Evolutionary conservation across 2,113 vertebrate species (phyloP), one percentile per base, ranked within the genome.

Genomic region (Nothobranchius kuhntae): DNA sequence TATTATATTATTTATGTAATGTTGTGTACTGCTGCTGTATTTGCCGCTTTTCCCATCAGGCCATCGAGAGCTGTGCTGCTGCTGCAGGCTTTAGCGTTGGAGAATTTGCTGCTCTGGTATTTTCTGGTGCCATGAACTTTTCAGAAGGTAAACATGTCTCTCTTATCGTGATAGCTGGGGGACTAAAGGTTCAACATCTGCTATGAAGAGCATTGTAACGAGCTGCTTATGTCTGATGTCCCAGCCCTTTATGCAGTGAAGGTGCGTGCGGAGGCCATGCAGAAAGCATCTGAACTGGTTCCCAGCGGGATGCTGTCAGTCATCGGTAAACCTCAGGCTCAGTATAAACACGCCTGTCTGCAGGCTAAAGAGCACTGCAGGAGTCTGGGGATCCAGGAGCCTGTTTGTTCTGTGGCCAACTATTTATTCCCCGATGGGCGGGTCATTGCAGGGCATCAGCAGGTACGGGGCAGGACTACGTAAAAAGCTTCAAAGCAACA

Each of bases 51-150:
- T 4, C 30, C 30, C 58, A 47, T 1, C 90, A 99, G 97, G 96
- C 92, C 1, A 78, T 97, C 53, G 96, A 96, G 91, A 93, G 77
- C 17, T 99, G 97, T 72, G 95, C 96, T 38, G 95, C 93, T 8
- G 94, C 95, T 7, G 97, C 97, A 13, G 97, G 97, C 1, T 99
- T 98, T 91, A 98, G 97, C 13, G 95, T 98, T 52, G 97, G 97
- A 17, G 97, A 99, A 63, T 98, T 95, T 51, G 94, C 96, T 8
- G 96, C 97, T 57, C 93, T 99, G 0, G 97, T 98, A 24, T 99
- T 98, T 84, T 93, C 97, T 0, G 97, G 96, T 68, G 94, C 96
- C 46, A 88, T 98, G 85, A 90, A 91, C 26, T 99, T 95, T 70
- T 78, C 94, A 51, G 95, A 98, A 95, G 97, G 97, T 98, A 90